Evolutionary conservation across 2,888 invertebrate genomes (phyloP).

Genomic region (Aphidius colemani): DNA sequence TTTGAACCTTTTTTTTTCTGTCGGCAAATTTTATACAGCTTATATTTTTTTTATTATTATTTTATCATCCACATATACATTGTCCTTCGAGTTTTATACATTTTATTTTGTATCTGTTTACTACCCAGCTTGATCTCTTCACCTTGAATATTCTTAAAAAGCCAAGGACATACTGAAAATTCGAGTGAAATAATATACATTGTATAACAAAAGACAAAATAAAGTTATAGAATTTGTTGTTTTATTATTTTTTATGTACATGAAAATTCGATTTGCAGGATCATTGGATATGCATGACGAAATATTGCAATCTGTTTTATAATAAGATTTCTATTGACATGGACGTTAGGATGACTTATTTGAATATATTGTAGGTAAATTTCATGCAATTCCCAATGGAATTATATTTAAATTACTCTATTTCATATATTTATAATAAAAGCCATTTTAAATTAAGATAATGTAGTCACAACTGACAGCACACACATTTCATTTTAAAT

Average conservation of each 20-base stretch:
- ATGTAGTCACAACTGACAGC: too few relatives aligned
- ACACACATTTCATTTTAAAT: too few relatives aligned
- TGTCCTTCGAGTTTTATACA: conserved; percentile 10
- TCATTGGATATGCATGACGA: not conserved
- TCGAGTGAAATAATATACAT: not conserved
- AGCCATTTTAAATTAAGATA: too few relatives aligned
- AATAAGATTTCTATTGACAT: conserved; percentile 5
- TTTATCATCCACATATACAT: not conserved
- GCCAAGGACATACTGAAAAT: not conserved
- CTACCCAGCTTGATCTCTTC: not conserved
- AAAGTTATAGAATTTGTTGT: not conserved
- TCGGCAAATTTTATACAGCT: conserved; percentile 7
- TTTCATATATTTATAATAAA: too few relatives aligned
- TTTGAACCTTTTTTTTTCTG: conserved; percentile 4
- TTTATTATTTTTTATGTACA: not conserved
- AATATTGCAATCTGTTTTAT: not conserved
- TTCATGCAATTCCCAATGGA: too few relatives aligned
- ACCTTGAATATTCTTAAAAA: not conserved
- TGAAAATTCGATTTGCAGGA: not conserved
- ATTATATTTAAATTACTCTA: too few relatives aligned
- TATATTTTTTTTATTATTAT: not conserved
- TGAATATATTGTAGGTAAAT: not conserved
- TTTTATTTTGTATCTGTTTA: not conserved
- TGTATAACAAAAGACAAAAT: not conserved
- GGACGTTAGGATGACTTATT: not conserved